Evolutionary conservation across 2,797 vertebrate species (phyloP), one percentile per base, ranked within the genome.

Genomic region (Austrolebias charrua): DNA sequence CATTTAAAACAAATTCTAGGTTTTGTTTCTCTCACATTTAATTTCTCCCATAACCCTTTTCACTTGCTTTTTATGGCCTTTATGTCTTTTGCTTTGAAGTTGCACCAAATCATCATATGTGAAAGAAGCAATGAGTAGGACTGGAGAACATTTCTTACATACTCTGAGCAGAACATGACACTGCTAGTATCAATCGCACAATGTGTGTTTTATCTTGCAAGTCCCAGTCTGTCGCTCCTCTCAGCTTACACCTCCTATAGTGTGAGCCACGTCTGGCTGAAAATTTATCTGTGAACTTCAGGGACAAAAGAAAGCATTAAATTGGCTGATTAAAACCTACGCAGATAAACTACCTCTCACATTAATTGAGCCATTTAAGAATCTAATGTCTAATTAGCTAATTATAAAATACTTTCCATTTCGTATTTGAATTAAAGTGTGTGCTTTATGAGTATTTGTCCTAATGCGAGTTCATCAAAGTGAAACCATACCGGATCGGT

Each of bases 151-250:
- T 49, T 47, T 71, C 63, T 46, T 31, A 53, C 60, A 38, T 10
- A 0, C 63, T 60, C 57, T 29, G 50, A 49, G 54, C 10, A 66
- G 45, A 88, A 85, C 67, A 65, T 60, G 64, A 89, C 68, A 66
- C 80, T 49, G 31, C 42, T 52, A 77, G 74, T 86, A 77, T 82
- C 61, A 6, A 60, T 81, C 56, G 48, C 56, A 58, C 59, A 59
- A 70, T 33, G 71, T 64, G 54, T 47, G 6, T 78, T 63, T 43
- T 13, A 29, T 46, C 44, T 85, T 71, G 54, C 67, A 6, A 60
- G 18, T 4, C 20, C 5, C 16, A 31, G 59, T 81, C 73, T 63
- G 69, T 49, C 8, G 61, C 64, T 62, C 43, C 12, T 43, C 51
- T 80, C 71, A 35, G 16, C 0, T 13, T 42, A 6, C 76, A 78